Evolutionary conservation across 2,888 invertebrate species (phyloP), one percentile per base, ranked within the genome.

Genomic region (Pristionchus mayeri): DNA sequence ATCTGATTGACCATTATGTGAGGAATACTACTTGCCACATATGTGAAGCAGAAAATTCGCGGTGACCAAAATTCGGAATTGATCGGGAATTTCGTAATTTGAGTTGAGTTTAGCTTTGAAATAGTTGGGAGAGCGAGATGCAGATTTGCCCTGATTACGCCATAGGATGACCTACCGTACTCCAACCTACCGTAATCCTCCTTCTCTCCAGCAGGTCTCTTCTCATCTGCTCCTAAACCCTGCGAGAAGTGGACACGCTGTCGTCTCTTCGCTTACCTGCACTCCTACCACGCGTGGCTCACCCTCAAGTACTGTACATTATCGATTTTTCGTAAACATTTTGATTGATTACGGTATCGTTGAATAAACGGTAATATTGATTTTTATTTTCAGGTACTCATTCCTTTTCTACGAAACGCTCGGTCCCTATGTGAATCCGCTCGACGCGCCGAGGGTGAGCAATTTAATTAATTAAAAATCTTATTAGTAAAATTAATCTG

Each of bases 211-310:
- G 40, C 48, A 75, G 75, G 75, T 11, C 24, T 75, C 75, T 75
- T 75, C 44, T 75, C 75, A 6, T 24, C 44, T 13, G n/a, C 44
- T 9, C 78, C 21, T 0, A 30, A 52, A n/a, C 78, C 50, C 7
- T 13, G 21, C 30, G 78, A 78, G 78, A 50, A 52, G n/a, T 78
- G 78, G 78, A 21, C 30, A 18, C 78, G 52, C 9, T 78, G 78
- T 21, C 78, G 78, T 9, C 18, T 52, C 34, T 78, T 78, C 34
- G 50, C 78, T 18, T 78, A 78, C 52, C 78, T 78, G 6, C 50
- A 78, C 34, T 78, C 78, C 13, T 78, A 52, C n/a, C 78, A 78
- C 40, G 78, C 78, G 13, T 78, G 78, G 78, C 78, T 78, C 52
- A 48, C 52, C 9, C 52, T 78, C 27, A 78, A 52, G 78, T 78